These are phyloP conservation scores for Amyelois transitella DNA, from an alignment of 1,140 invertebrate genomes.

Conservation along the genomic window DNA sequence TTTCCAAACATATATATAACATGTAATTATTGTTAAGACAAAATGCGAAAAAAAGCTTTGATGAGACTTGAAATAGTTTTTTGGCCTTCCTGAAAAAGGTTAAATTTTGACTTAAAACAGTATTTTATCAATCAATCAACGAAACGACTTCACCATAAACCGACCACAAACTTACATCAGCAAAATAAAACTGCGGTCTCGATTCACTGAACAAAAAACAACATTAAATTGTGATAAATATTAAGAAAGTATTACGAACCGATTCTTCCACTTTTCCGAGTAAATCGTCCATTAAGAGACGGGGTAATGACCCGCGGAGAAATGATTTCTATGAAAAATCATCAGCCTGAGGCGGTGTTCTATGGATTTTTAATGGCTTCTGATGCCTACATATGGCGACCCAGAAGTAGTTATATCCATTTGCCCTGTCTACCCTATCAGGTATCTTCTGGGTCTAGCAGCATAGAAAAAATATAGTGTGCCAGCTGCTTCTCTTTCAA, in stretches of 20 bases:
- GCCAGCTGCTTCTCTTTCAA: no score
- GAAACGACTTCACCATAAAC: not conserved
- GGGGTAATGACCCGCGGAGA: slow-evolving; percentile 16
- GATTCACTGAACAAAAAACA: not conserved
- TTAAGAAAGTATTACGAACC: slow-evolving; percentile 27
- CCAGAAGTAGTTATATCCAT: no score
- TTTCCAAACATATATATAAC: no score
- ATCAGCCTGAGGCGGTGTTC: not conserved
- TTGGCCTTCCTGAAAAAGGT: not conserved
- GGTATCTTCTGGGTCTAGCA: no score
- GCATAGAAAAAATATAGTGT: no score
- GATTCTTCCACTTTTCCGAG: slow-evolving; percentile 24
- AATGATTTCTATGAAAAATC: slow-evolving; percentile 3
- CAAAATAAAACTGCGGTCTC: not conserved
- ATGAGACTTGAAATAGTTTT: no score
- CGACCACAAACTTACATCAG: not conserved
- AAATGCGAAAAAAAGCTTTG: no score
- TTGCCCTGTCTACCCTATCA: no score
- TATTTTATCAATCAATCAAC: not conserved
- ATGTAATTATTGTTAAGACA: no score
- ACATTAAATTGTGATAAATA: slow-evolving; percentile 16
- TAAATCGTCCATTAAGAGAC: slow-evolving; percentile 14
- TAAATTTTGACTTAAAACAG: not conserved
- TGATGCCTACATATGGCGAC: no score
- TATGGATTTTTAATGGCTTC: not conserved